Evolutionary conservation across 2,113 vertebrate genomes (phyloP).

Genomic region (Piliocolobus tephrosceles): DNA sequence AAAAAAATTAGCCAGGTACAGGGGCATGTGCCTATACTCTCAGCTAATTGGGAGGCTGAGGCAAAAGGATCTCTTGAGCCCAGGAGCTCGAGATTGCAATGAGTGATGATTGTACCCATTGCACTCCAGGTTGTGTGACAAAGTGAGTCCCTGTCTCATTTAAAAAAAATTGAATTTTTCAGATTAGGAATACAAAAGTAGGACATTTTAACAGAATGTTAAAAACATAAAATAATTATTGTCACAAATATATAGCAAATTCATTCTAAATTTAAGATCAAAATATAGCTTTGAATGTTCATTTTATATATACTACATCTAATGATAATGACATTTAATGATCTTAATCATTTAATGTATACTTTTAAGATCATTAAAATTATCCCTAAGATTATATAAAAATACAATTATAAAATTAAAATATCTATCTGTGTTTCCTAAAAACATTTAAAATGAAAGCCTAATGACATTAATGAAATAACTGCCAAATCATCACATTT

Average conservation of each 20-base stretch:
- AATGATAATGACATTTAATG: not conserved
- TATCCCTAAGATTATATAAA: not conserved
- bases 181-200: not conserved
- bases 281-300: not conserved
- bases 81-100: too few relatives aligned
- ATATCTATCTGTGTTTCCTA: not conserved
- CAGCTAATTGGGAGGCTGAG: too few relatives aligned
- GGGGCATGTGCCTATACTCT: too few relatives aligned
- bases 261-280: constrained; percentile 28
- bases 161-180: constrained; percentile 1
- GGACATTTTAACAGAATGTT: not conserved
- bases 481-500: not conserved
- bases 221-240: not conserved
- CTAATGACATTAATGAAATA: constrained; percentile 13
- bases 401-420: constrained; percentile 21
- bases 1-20: too few relatives aligned
- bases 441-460: constrained; percentile 34
- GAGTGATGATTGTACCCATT: too few relatives aligned
- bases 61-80: too few relatives aligned
- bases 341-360: not conserved
- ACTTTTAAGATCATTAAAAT: not conserved
- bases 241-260: constrained; percentile 25
- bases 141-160: too few relatives aligned
- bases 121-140: too few relatives aligned
- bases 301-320: not conserved